Percentiles rank a stretch among this genome's conserved stretches.
These are phyloP conservation scores for Gymnothorax javanicus DNA, from an alignment of 2,797 vertebrate genomes.

Conservation along the genomic window DNA sequence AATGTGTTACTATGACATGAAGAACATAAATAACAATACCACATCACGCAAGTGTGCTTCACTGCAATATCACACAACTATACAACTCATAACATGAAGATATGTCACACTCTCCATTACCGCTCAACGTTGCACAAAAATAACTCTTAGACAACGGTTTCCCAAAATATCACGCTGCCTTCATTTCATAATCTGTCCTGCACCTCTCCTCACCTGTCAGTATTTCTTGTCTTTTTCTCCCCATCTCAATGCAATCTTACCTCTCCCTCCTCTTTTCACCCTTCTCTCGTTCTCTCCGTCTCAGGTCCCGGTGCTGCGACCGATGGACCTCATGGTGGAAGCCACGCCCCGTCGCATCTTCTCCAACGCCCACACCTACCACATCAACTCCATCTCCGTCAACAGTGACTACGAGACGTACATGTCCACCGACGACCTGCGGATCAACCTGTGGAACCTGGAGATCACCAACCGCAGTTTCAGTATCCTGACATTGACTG, in stretches of 20 bases:
- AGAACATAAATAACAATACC: background rate
- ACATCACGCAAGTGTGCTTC: background rate
- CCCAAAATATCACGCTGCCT: background rate
- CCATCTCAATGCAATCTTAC: background rate
- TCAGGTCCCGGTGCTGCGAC: slow-evolving; percentile 91
- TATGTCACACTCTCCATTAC: background rate
- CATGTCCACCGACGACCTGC: slow-evolving; percentile 94
- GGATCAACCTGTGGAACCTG: slow-evolving; percentile 96
- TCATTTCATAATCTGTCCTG: background rate
- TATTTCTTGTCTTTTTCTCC: background rate
- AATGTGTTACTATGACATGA: background rate
- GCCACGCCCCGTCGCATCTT: slow-evolving; percentile 89
- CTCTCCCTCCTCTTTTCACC: slow-evolving; percentile 57
- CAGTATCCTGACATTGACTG: slow-evolving; percentile 84
- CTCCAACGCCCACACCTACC: slow-evolving; percentile 93
- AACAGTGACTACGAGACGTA: slow-evolving; percentile 95
- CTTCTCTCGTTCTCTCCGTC: slow-evolving; percentile 59
- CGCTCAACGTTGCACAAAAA: no score
- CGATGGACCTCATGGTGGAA: slow-evolving; percentile 97
- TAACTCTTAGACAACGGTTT: no score
- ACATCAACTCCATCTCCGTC: slow-evolving; percentile 98
- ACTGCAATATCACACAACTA: background rate
- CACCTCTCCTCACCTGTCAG: no score
- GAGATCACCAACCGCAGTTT: slow-evolving; percentile 97
- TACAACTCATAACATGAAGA: background rate